These are phyloP conservation scores for Caenorhabditis auriculariae DNA, from an alignment of 2,888 invertebrate species.

Conservation along the genomic window DNA sequence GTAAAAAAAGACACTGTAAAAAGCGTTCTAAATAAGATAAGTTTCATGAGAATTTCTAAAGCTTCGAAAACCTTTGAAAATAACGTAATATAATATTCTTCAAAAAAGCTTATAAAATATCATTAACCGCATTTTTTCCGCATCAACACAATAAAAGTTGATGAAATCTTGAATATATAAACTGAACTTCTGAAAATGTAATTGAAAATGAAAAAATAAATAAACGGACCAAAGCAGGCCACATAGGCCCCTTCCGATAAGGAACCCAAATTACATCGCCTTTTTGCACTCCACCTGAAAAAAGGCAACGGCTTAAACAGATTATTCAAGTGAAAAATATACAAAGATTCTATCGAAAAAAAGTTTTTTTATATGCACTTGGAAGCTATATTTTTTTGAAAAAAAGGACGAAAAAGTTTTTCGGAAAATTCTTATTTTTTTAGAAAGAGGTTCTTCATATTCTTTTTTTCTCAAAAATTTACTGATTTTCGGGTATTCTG, in stretches of 20 bases:
- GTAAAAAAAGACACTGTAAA: no score
- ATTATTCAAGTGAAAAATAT: constrained; percentile 1
- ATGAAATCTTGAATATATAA: neutral
- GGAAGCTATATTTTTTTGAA: neutral
- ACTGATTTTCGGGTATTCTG: constrained; percentile 4
- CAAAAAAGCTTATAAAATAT: neutral
- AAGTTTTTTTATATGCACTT: neutral
- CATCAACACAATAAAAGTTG: neutral
- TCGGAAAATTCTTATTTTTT: neutral
- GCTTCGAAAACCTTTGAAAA: constrained; percentile 1
- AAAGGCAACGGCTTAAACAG: no score
- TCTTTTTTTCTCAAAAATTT: neutral
- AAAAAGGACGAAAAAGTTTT: neutral
- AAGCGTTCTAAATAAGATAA: no score
- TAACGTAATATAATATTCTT: neutral
- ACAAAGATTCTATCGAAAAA: neutral
- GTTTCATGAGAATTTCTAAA: no score
- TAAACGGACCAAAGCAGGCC: constrained; percentile 46
- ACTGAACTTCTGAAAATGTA: neutral
- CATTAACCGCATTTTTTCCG: no score
- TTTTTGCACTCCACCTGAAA: constrained; percentile 11
- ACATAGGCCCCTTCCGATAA: constrained; percentile 39
- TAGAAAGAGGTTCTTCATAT: no score
- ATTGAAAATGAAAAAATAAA: neutral
- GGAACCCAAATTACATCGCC: constrained; percentile 55